A percentile compares a stretch with the other conserved stretches of the same genome.
Conservation (phyloP, 2,797 vertebrate species). For the Agapornis canus region DNA sequence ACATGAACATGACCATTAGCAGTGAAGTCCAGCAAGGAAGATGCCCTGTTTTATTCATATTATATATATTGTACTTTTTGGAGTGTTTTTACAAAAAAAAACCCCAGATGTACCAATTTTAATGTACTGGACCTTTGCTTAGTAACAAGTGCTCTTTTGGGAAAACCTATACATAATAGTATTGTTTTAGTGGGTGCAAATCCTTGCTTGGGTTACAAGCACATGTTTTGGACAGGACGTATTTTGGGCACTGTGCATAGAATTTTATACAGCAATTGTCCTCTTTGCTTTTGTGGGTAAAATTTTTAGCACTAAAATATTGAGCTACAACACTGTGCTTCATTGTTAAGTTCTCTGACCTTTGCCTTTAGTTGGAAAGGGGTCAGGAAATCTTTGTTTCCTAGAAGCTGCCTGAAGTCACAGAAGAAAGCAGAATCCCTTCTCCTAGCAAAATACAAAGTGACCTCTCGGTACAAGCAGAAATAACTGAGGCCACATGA, state of each 20-base stretch:
- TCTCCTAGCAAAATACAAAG: not conserved
- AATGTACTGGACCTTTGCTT: not conserved
- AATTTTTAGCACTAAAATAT: conserved; percentile 14
- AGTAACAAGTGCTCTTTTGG: not conserved
- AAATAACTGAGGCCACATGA: conserved; percentile 5
- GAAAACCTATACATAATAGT: not conserved
- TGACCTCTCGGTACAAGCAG: not conserved
- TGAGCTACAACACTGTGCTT: not conserved
- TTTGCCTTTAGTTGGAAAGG: conserved; percentile 54
- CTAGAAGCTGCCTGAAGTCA: conserved; percentile 55
- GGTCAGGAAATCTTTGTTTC: conserved; percentile 60
- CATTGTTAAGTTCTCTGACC: conserved; percentile 39
- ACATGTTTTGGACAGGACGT: not conserved
- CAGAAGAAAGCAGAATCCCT: conserved; percentile 38
- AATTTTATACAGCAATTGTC: conserved; percentile 3
- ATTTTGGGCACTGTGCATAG: not conserved
- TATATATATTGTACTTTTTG: not conserved
- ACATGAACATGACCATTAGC: rapidly evolving
- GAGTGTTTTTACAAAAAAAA: not conserved
- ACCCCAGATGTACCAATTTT: not conserved
- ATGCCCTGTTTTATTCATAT: not conserved
- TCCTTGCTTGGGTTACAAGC: not conserved
- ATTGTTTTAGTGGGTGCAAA: not conserved
- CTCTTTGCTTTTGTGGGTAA: conserved; percentile 6
- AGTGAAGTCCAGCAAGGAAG: not conserved